Base-by-base conservation (phyloP, 2,888 invertebrate genomes). In the Galerucella pusilla region DNA sequence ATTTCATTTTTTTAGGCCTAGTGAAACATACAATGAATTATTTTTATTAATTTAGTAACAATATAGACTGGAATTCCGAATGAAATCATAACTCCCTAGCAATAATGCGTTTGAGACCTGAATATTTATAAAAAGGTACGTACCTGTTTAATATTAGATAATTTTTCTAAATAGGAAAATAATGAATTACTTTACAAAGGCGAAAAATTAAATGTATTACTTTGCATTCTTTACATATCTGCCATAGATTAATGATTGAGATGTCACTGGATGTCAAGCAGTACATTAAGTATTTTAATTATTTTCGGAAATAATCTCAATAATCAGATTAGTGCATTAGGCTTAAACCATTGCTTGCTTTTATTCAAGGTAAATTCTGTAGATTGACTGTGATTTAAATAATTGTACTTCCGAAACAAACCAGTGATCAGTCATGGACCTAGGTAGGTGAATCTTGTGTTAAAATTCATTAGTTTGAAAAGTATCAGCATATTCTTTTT, bases 51-150 rank as follows among this genome's bases (percentile, higher is more conserved):
- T 14, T 61, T n/a, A 5, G 28, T 28, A 14, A 61, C 12, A 69
- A 60, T 46, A 60, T 52, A 70, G 63, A 54, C 70, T 42, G 16
- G 11, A 70, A 49, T 25, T 70, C 28, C 9, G 61, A 61, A 61
- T 3, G 16, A 57, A 60, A 49, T 46, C 14, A 14, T 46, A 46
- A 66, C 25, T 28, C 9, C 20, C n/a, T 52, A 10, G 61, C 16
- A 57, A 61, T 5, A 70, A 70, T 70, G 70, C 70, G 49, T 70
- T 70, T 70, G 10, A 70, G 59, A 68, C 7, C 49, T 52, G 52
- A 49, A 60, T 70, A 49, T 70, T 49, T 46, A 64, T 64, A 70
- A 70, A 69, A 63, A 70, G 35, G 70, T 70, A 52, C 52, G 70
- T 70, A 63, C 42, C 12, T 42, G 7, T 63, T 28, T 54, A 16